Percentiles rank a stretch among this genome's conserved stretches.
phyloP scores from a whole-genome alignment of 2,797 vertebrate species.

The Otolemur crassicaudatus region DNA sequence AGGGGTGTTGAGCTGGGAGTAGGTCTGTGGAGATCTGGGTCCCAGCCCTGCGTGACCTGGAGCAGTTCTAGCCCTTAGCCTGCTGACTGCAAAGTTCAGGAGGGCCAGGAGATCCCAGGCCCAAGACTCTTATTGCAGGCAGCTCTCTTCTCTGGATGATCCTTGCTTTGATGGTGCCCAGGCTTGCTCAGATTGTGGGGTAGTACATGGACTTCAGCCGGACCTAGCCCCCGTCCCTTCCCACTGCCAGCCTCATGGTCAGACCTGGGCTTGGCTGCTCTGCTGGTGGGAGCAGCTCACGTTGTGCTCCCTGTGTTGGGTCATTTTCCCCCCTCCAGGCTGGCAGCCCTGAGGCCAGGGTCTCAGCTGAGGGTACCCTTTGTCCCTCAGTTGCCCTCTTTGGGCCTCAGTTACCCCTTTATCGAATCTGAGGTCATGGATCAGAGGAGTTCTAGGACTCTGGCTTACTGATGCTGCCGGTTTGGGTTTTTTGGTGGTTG shows the following conservation, averaged over 20 bases:
- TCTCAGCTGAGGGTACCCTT: background rate
- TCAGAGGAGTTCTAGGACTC: background rate
- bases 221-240: background rate
- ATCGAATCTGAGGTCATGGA: background rate
- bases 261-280: background rate
- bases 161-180: fast-evolving
- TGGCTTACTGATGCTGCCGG: fast-evolving
- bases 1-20: background rate
- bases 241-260: background rate
- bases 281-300: fast-evolving
- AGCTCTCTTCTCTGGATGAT: background rate
- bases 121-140: fast-evolving
- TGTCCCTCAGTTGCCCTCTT: background rate
- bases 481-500: too few species aligned
- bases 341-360: background rate
- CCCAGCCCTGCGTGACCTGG: background rate
- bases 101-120: background rate
- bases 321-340: background rate
- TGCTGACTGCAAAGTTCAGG: background rate
- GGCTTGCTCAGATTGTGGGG: background rate
- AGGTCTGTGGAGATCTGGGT: background rate
- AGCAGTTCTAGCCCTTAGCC: background rate
- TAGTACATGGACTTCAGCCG: background rate
- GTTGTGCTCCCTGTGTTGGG: background rate
- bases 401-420: background rate